Evolutionary conservation across 1,140 invertebrate genomes (phyloP), one percentile per base, ranked within the genome.

Genomic region (Colletes latitarsis): DNA sequence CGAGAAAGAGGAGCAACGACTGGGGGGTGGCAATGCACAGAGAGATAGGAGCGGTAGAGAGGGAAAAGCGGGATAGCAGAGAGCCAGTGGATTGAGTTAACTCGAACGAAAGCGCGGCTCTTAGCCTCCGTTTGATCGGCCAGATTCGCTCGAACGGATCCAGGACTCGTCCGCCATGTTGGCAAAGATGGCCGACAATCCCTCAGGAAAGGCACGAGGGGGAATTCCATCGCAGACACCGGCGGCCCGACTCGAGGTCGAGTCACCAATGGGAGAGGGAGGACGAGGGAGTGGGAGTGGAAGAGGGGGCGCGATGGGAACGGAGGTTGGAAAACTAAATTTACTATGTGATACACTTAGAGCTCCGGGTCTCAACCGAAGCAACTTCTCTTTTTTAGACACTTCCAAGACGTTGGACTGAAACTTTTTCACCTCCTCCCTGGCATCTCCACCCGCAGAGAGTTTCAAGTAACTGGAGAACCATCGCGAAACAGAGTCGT

Each of bases 291-390:
- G 41, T 49, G 17, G 10, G 17, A 60, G 60, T 55, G 41, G 62
- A 21, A 19, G 53, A 57, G 52, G 66, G 41, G 69, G 57, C 69
- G 63, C 39, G 83, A 6, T 67, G 77, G 76, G 84, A 84, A 84
- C 83, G 84, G 84, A 90, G 88, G 85, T 90, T 82, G 88, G 88
- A 84, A 92, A 92, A 93, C 90, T 91, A 91, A 93, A 92, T 93
- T 93, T 93, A 92, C 92, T 93, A 92, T 93, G 92, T 93, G 92
- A 93, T 93, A 93, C 90, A 93, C 91, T 93, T 93, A 92, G 88
- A 92, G 88, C 80, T 82, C 74, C 67, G 64, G 66, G 77, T 76
- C 76, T 77, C 80, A 64, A 83, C 70, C 82, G 83, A 82, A 80
- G 75, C 82, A 73, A 72, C 30, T 80, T 91, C 89, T 89, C 89